Evolutionary conservation across 2,888 invertebrate species (phyloP), one percentile per base, ranked within the genome.

Genomic region (Drosophila austrosaltans): DNA sequence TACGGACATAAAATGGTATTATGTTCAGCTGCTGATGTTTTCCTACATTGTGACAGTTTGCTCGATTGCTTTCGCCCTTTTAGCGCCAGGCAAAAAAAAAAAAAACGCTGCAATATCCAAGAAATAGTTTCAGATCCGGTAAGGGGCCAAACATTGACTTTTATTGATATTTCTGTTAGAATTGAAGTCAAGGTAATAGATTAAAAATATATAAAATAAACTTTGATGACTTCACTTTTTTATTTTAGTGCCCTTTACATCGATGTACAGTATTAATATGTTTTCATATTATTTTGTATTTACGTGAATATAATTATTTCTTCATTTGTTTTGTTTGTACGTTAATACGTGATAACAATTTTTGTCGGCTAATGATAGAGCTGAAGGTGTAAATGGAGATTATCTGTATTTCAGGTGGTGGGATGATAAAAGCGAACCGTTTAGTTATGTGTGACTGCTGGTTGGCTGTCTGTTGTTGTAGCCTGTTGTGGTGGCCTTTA

Each of bases 261-360:
- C 32, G 28, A 4, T 2, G 4, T 28, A 28, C 2, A 28, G 28
- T 28, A 16, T 16, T 16, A 16, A 16, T 32, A 4, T 32, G 7
- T 1, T 32, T 6, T 32, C 5, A 28, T 32, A 32, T 36, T 32
- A 8, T 36, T 36, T 36, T 36, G 1, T 36, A 16, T 16, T 8
- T 36, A 36, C 8, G 36, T 36, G 10, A 36, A 4, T 1, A 36
- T 36, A 36, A 36, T 10, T 8, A 36, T 36, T 36, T 36, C 36
- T 36, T 6, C 30, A 30, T 30, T 30, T 36, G 3, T 3, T 2
- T 2, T 2, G 7, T 22, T 25, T 48, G 48, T 39, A 39, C 36
- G 16, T 77, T 79, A 81, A 81, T 79, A 81, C 68, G 79, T 72
- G 72, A 60, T 72, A 72, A 72, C 72, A 67, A 72, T 72, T 72